A percentile compares a stretch with the other conserved stretches of the same genome.
These are phyloP conservation scores for Protosalanx chinensis DNA, from an alignment of 2,797 vertebrate species.

Conservation along the genomic window DNA sequence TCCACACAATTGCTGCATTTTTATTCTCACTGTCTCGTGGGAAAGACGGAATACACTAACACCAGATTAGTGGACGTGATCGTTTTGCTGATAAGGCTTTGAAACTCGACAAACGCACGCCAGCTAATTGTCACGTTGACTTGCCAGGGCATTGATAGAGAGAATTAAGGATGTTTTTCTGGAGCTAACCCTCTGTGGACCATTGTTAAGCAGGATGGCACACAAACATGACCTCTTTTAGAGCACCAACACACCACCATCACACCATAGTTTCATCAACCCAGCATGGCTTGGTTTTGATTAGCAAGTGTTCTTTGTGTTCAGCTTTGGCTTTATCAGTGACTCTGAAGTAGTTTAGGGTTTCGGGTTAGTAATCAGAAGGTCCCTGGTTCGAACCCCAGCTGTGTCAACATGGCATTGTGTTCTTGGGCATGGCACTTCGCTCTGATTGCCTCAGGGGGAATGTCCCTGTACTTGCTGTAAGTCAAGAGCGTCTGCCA, in stretches of 20 bases:
- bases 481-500: too few species aligned
- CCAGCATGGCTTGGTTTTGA: neutral
- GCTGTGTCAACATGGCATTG: too few species aligned
- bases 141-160: neutral
- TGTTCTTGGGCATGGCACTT: too few species aligned
- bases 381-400: too few species aligned
- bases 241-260: neutral
- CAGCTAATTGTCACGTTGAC: constrained; percentile 33
- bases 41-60: constrained; percentile 37
- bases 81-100: constrained; percentile 41
- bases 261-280: neutral
- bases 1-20: constrained; percentile 39
- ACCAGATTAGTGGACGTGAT: constrained; percentile 34
- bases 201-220: constrained; percentile 12
- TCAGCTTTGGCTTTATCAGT: neutral
- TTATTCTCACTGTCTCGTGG: constrained; percentile 38
- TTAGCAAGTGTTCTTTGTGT: neutral
- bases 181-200: neutral
- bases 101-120: constrained; percentile 23
- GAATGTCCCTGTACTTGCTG: too few species aligned
- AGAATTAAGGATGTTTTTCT: constrained; percentile 1
- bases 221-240: constrained; percentile 12
- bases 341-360: neutral
- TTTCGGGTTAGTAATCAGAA: too few species aligned
- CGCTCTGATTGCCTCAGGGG: too few species aligned